Percentiles rank a stretch among this genome's conserved stretches.
Conservation (phyloP, 2,113 vertebrate genomes). For the Axis porcinus region DNA sequence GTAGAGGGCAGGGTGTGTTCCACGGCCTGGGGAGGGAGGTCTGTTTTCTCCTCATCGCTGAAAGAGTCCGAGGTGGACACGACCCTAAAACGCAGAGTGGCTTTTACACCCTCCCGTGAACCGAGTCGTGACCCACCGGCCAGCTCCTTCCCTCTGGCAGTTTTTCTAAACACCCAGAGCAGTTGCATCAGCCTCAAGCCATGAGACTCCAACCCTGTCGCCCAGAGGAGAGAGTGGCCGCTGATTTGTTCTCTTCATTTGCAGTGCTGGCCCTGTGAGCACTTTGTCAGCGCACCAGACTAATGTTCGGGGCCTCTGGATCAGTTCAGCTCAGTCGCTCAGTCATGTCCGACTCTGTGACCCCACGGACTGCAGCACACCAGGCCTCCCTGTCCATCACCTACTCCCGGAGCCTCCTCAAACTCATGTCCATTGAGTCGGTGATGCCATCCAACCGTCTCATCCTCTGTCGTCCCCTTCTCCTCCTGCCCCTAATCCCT, state of each 20-base stretch:
- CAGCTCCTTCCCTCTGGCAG: fast-evolving
- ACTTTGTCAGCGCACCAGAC: background rate
- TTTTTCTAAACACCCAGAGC: background rate
- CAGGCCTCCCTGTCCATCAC: background rate
- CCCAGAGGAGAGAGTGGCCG: fast-evolving
- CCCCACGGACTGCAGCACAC: background rate
- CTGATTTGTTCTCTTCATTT: fast-evolving
- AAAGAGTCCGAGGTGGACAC: background rate
- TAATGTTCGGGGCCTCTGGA: background rate
- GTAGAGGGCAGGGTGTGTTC: background rate
- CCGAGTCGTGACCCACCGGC: fast-evolving
- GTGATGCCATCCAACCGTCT: background rate
- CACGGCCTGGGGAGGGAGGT: too few relatives aligned
- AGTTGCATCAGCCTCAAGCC: fast-evolving
- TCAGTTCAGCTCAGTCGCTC: background rate
- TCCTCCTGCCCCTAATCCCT: fast-evolving
- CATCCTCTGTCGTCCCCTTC: background rate
- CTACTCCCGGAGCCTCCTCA: fast-evolving
- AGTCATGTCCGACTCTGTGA: fast-evolving
- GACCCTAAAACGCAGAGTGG: fast-evolving
- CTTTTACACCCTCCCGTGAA: fast-evolving
- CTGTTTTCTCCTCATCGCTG: fast-evolving
- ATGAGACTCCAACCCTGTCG: fast-evolving
- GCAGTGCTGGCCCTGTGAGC: fast-evolving
- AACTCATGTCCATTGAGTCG: background rate